phyloP scores from a whole-genome alignment of 2,888 invertebrate genomes.

The Hesperia comma region DNA sequence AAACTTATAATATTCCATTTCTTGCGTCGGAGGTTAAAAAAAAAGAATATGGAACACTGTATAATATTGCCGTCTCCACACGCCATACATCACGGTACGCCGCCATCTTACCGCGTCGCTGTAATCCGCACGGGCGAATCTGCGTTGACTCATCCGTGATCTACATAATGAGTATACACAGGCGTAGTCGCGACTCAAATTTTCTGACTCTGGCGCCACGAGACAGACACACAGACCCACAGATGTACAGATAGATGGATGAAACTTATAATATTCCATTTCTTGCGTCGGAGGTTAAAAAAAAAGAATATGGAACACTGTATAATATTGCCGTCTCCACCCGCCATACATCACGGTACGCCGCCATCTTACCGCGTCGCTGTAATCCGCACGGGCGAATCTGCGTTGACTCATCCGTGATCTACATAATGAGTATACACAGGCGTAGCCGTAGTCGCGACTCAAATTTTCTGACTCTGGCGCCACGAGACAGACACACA shows the following conservation, averaged over 20 bases:
- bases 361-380: constrained; percentile 56
- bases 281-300: no score
- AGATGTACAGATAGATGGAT: no score
- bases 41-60: no score
- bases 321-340: no score
- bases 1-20: no score
- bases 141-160: constrained; percentile 11
- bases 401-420: constrained; percentile 8
- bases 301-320: no score
- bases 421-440: constrained; percentile 13
- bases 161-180: constrained; percentile 15
- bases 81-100: constrained; percentile 44
- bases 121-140: constrained; percentile 14
- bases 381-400: constrained; percentile 11
- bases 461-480: constrained; percentile 1
- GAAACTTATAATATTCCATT: no score
- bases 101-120: constrained; percentile 55
- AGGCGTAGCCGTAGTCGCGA: background rate
- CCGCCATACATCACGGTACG: no score
- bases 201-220: background rate
- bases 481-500: no score
- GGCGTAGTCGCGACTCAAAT: constrained; percentile 4
- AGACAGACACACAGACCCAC: no score
- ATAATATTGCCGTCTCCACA: constrained; percentile 50
- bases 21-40: no score